phyloP scores from a whole-genome alignment of 2,888 invertebrate species.

The Colletes collaris region DNA sequence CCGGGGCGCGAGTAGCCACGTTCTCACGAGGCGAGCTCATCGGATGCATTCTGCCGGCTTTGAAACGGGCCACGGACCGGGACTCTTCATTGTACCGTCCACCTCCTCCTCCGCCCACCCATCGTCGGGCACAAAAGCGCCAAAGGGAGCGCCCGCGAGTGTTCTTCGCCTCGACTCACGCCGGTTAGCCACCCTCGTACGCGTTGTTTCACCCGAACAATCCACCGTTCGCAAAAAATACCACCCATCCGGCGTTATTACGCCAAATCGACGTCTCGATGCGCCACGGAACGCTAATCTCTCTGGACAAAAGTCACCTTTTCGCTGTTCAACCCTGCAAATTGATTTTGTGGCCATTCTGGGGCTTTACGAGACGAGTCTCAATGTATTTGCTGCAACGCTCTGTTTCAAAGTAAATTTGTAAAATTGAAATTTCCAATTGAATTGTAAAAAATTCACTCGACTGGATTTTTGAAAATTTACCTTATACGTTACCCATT shows the following conservation, averaged over 20 bases:
- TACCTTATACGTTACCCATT: too few relatives aligned
- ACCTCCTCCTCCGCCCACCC: conserved; percentile 1
- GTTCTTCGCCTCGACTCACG: conserved; percentile 16
- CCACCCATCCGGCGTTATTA: neutral
- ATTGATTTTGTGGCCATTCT: too few relatives aligned
- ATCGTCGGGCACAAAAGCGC: conserved; percentile 23
- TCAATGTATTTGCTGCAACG: too few relatives aligned
- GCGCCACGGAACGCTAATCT: too few relatives aligned
- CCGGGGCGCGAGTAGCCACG: conserved; percentile 51
- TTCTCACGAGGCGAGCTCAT: conserved; percentile 54
- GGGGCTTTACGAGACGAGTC: too few relatives aligned
- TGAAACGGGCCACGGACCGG: conserved; percentile 50
- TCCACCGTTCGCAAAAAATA: neutral
- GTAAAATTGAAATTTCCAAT: too few relatives aligned
- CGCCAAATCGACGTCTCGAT: neutral
- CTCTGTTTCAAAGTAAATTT: too few relatives aligned
- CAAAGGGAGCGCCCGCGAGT: conserved; percentile 39
- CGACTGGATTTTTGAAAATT: too few relatives aligned
- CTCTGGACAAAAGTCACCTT: too few relatives aligned
- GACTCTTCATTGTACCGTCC: conserved; percentile 55
- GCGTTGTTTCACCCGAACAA: conserved; percentile 40
- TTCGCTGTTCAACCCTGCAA: too few relatives aligned
- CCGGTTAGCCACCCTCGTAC: conserved; percentile 16
- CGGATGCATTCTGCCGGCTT: conserved; percentile 60
- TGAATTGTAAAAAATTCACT: too few relatives aligned